Evolutionary conservation across 2,797 vertebrate genomes (phyloP), one percentile per base, ranked within the genome.

Genomic region (Myotis myotis): DNA sequence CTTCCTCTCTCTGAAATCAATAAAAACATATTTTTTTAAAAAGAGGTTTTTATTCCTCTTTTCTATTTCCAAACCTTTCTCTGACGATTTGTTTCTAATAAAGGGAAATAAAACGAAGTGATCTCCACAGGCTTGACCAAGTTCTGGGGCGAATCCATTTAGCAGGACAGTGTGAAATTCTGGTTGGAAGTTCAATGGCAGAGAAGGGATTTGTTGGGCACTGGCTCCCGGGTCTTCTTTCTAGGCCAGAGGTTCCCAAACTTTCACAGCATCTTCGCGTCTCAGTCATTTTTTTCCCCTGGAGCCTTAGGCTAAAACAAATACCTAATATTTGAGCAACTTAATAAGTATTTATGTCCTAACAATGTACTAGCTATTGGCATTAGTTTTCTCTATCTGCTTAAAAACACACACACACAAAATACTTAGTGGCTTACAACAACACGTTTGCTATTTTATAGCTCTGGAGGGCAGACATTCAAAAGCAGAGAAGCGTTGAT

Each of bases 131-230:
- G 66, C 82, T 19, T 25, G 11, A 68, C 5, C 5, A 47, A 9
- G 62, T 10, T 12, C 17, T 6, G 30, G 51, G 44, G 36, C 17
- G n/a, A 41, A 15, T 13, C n/a, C 5, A 0, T 7, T 16, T 6
- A 22, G 5, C 33, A 3, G 10, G 17, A 12, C 2, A 0, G 0
- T 0, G 10, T 17, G 71, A 4, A 17, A 62, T 19, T 55, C 80
- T 51, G 36, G 30, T 5, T 41, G 36, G 23, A 15, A 13, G 49
- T n/a, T 28, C 17, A 4, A 2, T 3, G 55, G 28, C 4, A 3
- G 51, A 17, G 19, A 49, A 11, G 38, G 51, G 70, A 5, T 33
- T 17, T 30, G 33, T 19, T 11, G 44, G 44, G 44, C 9, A 0
- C 33, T n/a, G 20, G 25, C 53, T 25, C 41, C 10, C 3, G 2